These are phyloP conservation scores for Australoheros scitulus DNA, from an alignment of 2,113 vertebrate species.

Conservation along the genomic window DNA sequence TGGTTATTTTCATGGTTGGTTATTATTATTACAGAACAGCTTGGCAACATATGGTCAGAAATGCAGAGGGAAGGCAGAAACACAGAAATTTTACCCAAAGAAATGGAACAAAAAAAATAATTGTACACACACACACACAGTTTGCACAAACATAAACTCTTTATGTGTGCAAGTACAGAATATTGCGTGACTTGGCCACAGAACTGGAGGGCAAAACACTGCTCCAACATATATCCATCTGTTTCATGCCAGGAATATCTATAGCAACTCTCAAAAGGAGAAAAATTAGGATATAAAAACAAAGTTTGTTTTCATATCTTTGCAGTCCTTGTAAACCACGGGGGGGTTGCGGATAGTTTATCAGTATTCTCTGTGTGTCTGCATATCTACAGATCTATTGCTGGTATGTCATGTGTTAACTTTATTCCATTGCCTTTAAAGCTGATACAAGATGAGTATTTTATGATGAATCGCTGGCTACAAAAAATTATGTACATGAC, in stretches of 20 bases:
- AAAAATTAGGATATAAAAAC: neutral
- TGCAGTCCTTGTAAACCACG: neutral
- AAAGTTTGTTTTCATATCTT: rapidly evolving
- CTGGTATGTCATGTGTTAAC: neutral
- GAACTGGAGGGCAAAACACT: neutral
- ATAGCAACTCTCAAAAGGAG: neutral
- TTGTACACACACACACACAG: neutral
- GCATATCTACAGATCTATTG: neutral
- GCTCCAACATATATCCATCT: neutral
- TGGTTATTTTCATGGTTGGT: neutral
- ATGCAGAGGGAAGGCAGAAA: neutral
- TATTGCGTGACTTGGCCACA: neutral
- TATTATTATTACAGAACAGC: constrained; percentile 4
- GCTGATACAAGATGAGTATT: neutral
- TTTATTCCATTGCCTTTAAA: neutral
- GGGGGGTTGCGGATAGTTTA: neutral
- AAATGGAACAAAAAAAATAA: neutral
- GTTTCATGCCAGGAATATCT: neutral
- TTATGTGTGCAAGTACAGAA: neutral
- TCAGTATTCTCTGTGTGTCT: neutral
- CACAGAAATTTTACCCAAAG: neutral
- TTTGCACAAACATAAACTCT: neutral
- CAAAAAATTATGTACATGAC: neutral
- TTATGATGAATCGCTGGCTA: neutral
- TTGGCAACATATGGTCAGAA: neutral